Evolutionary conservation across 2,888 invertebrate species (phyloP), one percentile per base, ranked within the genome.

Genomic region (Pheosia gnoma): DNA sequence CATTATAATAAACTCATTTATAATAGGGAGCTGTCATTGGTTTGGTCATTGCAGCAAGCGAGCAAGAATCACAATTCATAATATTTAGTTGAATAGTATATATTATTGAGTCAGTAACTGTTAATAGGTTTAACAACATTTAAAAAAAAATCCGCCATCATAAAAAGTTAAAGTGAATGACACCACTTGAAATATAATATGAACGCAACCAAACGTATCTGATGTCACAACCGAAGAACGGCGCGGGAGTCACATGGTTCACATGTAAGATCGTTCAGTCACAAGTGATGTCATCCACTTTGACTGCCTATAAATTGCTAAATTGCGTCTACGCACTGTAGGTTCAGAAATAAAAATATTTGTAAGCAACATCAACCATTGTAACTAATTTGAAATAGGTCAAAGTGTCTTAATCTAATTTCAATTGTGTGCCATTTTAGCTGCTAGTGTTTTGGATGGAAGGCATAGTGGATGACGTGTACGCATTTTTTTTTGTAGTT

Each of bases 201-300:
- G 11, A 37, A 53, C 37, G 37, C 53, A 53, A 37, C 37, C 11
- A 38, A 57, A 62, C 58, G 61, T 64, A 69, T 73, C 57, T 61
- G 68, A 57, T 67, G 63, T 61, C 67, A 58, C 62, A 69, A 71
- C 67, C 39, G 54, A 60, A 65, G 2, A 59, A 64, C 59, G 60
- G 65, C 63, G 67, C 61, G 63, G 63, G 62, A 60, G 64, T 62
- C 67, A 53, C 37, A 37, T 53, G 53, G 55, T 71, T 54, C 57
- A 64, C 59, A 67, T 71, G 67, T 67, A 70, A 69, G 69, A 57
- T 67, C 71, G 60, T 51, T 51, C 49, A 49, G 41, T 62, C 69
- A 67, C 59, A 63, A 64, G 61, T 71, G 70, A 70, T 71, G 67
- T 74, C 64, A 70, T 61, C 70, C 70, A 66, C 66, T 72, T 69